Conservation (phyloP, 2,888 invertebrate genomes). For the Elmis aenea region DNA sequence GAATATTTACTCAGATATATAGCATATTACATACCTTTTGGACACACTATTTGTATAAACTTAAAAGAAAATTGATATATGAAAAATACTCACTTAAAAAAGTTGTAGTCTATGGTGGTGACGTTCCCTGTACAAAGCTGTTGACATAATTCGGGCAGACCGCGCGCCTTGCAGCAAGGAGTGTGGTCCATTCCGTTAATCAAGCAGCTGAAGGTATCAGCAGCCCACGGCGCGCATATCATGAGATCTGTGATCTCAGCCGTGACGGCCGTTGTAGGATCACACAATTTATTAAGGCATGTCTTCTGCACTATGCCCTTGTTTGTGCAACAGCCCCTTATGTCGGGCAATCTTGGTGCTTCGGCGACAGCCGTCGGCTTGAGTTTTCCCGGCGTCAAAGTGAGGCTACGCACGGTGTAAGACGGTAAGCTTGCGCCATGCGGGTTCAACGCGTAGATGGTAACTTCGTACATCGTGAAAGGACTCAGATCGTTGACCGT, state of each 20-base stretch:
- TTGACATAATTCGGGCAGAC: constrained; percentile 69
- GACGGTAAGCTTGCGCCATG: constrained; percentile 76
- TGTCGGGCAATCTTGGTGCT: constrained; percentile 69
- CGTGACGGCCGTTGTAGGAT: constrained; percentile 54
- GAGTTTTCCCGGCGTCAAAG: constrained; percentile 61
- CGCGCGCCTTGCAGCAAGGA: constrained; percentile 70
- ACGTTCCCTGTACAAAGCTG: constrained; percentile 76
- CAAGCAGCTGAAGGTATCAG: constrained; percentile 72
- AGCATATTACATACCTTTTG: too few species aligned
- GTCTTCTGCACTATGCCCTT: constrained; percentile 69
- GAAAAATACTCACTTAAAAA: constrained; percentile 72
- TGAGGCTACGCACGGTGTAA: constrained; percentile 66
- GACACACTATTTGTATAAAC: too few species aligned
- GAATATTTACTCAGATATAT: too few species aligned
- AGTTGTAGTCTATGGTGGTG: constrained; percentile 71
- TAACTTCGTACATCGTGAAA: constrained; percentile 79
- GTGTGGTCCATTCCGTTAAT: constrained; percentile 78
- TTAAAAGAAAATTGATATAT: too few species aligned
- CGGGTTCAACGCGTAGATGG: constrained; percentile 66
- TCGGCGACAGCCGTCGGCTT: constrained; percentile 54
- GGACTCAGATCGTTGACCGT: constrained; percentile 62
- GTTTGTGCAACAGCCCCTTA: constrained; percentile 62
- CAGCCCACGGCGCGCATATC: constrained; percentile 86
- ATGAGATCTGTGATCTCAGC: constrained; percentile 72
- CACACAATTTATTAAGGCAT: constrained; percentile 75